Conservation (phyloP, 2,888 invertebrate genomes). For the Melieria crassipennis region DNA sequence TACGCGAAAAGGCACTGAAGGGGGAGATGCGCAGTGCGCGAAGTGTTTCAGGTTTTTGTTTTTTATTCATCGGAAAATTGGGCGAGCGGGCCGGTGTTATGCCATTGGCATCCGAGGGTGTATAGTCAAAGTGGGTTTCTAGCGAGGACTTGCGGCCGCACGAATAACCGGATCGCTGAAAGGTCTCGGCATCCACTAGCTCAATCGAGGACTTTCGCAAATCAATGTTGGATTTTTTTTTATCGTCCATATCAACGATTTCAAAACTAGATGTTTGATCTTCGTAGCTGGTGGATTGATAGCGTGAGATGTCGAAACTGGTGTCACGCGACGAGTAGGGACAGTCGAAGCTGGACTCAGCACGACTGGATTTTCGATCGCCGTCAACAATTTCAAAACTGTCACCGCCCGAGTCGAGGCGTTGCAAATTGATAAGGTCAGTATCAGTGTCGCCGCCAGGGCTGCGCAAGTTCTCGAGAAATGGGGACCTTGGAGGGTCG, state of each 20-base stretch:
- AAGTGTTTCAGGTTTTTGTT: conserved; percentile 62
- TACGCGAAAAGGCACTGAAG: conserved; percentile 64
- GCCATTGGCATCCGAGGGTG: conserved; percentile 55
- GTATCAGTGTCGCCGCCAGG: conserved; percentile 65
- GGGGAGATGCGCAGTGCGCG: conserved; percentile 61
- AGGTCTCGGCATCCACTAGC: conserved; percentile 65
- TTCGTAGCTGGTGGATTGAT: conserved; percentile 66
- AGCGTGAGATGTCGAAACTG: conserved; percentile 66
- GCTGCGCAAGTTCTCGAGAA: conserved; percentile 64
- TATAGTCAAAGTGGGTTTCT: conserved; percentile 66
- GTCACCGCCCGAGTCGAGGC: conserved; percentile 65
- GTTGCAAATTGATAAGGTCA: conserved; percentile 61
- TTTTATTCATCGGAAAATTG: conserved; percentile 62
- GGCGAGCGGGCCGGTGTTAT: conserved; percentile 56
- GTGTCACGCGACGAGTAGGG: conserved; percentile 66
- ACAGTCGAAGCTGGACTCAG: conserved; percentile 65
- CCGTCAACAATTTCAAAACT: conserved; percentile 66
- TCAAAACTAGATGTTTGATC: conserved; percentile 67
- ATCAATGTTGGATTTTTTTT: conserved; percentile 60
- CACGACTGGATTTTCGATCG: conserved; percentile 63
- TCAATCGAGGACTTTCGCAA: conserved; percentile 66
- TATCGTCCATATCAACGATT: conserved; percentile 65
- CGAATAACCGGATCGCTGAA: conserved; percentile 60
- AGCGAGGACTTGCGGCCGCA: conserved; percentile 65
- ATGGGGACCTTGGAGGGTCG: conserved; percentile 65